Conservation (phyloP, 2,113 vertebrate species). For the Prinia subflava region DNA sequence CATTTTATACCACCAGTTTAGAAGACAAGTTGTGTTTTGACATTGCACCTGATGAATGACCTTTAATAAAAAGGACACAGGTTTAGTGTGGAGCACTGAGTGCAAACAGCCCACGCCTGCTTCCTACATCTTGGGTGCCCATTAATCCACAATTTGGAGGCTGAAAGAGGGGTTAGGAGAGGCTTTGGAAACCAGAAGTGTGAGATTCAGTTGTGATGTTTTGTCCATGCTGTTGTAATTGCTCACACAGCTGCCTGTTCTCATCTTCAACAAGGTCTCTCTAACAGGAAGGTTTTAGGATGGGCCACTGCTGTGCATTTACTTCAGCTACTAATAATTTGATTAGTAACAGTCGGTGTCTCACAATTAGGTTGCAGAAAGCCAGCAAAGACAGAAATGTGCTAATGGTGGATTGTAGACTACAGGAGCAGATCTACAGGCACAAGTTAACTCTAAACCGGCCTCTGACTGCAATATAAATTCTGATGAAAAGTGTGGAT, state of each 20-base stretch:
- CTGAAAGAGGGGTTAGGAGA: not conserved
- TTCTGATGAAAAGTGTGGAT: not conserved
- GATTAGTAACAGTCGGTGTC: not conserved
- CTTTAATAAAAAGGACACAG: slow-evolving; percentile 17
- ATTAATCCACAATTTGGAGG: not conserved
- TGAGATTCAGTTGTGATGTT: not conserved
- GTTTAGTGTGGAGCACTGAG: not conserved
- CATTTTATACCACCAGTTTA: not conserved
- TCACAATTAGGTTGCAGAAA: not conserved
- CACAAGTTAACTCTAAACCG: not conserved
- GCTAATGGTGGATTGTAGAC: not conserved
- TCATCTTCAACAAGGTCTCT: not conserved
- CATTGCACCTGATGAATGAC: not conserved
- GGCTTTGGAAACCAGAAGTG: not conserved
- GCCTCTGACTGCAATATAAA: not conserved
- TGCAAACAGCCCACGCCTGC: not conserved
- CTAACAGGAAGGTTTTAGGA: not conserved
- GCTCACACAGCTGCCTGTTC: not conserved
- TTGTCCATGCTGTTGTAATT: not conserved
- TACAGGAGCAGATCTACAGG: not conserved
- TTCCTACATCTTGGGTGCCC: not conserved
- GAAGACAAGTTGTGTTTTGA: slow-evolving; percentile 1
- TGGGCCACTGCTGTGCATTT: not conserved
- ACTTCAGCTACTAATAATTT: not conserved
- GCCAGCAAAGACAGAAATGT: not conserved